phyloP scores from a whole-genome alignment of 2,888 invertebrate genomes.

The Phortica magna region DNA sequence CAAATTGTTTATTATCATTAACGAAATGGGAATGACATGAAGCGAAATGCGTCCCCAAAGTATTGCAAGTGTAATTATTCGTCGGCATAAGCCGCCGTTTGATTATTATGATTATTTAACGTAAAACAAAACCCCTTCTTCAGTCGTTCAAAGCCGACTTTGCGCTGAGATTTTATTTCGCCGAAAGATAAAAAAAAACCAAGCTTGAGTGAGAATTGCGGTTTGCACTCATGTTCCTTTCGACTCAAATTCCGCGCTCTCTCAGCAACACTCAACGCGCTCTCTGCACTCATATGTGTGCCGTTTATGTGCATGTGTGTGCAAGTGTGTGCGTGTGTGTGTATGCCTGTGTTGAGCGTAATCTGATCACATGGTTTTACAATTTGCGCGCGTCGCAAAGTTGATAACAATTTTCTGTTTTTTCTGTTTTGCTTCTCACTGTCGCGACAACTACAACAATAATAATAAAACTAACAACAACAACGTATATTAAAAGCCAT shows the following conservation, averaged over 20 bases:
- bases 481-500: neutral
- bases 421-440: too few relatives aligned
- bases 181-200: too few relatives aligned
- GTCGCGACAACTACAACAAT: conserved; percentile 4
- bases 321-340: neutral
- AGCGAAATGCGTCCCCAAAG: too few relatives aligned
- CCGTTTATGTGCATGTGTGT: neutral
- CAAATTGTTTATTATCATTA: neutral
- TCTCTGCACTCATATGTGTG: too few relatives aligned
- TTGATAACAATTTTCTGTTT: neutral
- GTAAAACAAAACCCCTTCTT: too few relatives aligned
- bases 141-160: too few relatives aligned
- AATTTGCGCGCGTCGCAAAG: neutral
- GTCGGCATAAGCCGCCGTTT: too few relatives aligned
- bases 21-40: neutral
- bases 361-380: conserved; percentile 15
- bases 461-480: neutral
- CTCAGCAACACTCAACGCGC: neutral
- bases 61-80: too few relatives aligned
- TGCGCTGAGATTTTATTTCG: too few relatives aligned
- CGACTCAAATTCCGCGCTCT: neutral
- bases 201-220: too few relatives aligned
- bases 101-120: too few relatives aligned
- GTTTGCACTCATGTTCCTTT: too few relatives aligned
- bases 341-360: neutral